Percentiles rank a stretch among this genome's conserved stretches.
These are phyloP conservation scores for Tricholauxania praeusta DNA, from an alignment of 2,888 invertebrate genomes.

Conservation along the genomic window DNA sequence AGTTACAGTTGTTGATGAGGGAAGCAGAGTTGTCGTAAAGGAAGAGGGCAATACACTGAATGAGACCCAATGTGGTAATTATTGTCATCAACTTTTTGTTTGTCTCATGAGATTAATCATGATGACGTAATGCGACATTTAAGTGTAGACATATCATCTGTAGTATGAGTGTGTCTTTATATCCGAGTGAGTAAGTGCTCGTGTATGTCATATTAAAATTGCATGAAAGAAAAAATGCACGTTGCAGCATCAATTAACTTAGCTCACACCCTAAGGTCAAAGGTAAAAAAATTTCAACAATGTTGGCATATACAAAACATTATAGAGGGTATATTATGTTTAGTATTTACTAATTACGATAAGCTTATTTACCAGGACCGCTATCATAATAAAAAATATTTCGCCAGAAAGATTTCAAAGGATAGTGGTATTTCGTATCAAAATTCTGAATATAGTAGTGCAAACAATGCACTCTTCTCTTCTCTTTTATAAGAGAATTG, in stretches of 20 bases:
- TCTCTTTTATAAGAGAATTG: too few species aligned
- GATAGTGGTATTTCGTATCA: too few species aligned
- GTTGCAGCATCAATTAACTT: neutral
- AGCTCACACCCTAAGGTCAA: neutral
- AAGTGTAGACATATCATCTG: constrained; percentile 6
- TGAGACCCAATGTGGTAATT: constrained; percentile 17
- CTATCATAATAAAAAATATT: too few species aligned
- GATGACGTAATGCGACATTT: constrained; percentile 44
- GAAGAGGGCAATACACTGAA: neutral
- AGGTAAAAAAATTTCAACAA: too few species aligned
- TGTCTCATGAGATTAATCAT: constrained; percentile 47
- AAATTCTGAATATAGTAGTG: too few species aligned
- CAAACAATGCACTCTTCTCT: too few species aligned
- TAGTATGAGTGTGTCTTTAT: neutral
- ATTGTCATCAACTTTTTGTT: constrained; percentile 45
- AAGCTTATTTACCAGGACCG: too few species aligned
- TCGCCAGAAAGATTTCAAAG: too few species aligned
- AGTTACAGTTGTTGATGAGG: neutral
- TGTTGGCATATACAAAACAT: too few species aligned
- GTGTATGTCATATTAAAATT: neutral
- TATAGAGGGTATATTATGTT: too few species aligned
- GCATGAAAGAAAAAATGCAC: too few species aligned
- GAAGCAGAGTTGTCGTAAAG: neutral
- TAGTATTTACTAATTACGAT: too few species aligned
- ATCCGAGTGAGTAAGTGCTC: neutral